Conservation (phyloP, 2,797 vertebrate genomes). For the Poliocrania exsul region DNA sequence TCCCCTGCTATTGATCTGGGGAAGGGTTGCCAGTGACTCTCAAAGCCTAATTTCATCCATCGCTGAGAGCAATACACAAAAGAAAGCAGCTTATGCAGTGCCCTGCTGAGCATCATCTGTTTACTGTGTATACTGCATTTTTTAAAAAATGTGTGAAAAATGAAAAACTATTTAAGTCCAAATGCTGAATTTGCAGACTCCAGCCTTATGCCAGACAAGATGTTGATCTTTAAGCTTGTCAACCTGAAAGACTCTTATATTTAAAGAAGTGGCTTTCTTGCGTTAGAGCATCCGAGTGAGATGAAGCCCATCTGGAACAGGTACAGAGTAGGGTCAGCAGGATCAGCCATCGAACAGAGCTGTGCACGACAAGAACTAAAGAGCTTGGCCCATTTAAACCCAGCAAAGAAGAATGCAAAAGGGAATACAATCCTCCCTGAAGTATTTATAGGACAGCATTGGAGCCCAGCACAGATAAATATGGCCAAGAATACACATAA, state of each 20-base stretch:
- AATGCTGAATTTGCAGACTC: constrained; percentile 56
- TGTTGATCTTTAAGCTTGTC: constrained; percentile 33
- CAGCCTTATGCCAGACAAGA: constrained; percentile 54
- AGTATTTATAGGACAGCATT: constrained; percentile 56
- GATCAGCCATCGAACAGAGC: background rate
- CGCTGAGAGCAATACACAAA: background rate
- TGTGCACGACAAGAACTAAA: background rate
- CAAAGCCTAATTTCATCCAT: constrained; percentile 41
- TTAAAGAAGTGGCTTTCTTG: background rate
- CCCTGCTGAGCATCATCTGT: constrained; percentile 72
- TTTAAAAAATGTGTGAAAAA: constrained; percentile 34
- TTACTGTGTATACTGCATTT: constrained; percentile 37
- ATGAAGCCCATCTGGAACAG: constrained; percentile 29
- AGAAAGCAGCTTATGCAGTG: constrained; percentile 57
- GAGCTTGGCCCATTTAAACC: constrained; percentile 52
- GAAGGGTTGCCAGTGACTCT: constrained; percentile 1
- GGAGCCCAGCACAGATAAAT: constrained; percentile 41
- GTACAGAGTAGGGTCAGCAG: constrained; percentile 28
- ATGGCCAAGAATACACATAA: constrained; percentile 39
- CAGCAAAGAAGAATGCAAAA: constrained; percentile 40
- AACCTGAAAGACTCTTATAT: constrained; percentile 21
- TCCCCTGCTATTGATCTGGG: background rate
- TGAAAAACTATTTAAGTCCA: constrained; percentile 50
- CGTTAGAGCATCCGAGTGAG: fast-evolving
- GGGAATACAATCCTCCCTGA: constrained; percentile 22